Evolutionary conservation across 2,888 invertebrate species (phyloP), one percentile per base, ranked within the genome.

Genomic region (Lasioglossum figueresi): DNA sequence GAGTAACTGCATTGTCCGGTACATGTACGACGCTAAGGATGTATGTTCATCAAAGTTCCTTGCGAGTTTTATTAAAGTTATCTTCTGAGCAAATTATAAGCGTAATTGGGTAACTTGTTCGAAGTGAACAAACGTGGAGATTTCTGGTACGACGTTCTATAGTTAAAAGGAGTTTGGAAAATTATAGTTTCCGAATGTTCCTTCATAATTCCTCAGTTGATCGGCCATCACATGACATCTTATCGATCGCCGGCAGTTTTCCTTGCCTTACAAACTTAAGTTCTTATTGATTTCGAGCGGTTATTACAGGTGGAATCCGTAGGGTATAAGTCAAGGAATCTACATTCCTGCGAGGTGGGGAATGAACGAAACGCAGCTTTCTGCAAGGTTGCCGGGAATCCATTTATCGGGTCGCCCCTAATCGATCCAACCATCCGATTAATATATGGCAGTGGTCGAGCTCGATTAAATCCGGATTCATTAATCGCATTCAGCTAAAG

Each of bases 211-310:
- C 45, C 70, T n/a, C 19, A 31, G 56, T 71, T 71, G 14, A 77
- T 83, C 76, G 78, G n/a, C 16, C 45, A 27, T n/a, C 37, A 31
- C 45, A 66, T 78, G 80, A 80, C 83, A 71, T 75, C 56, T 40
- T 90, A 91, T 90, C 85, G 91, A 91, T 71, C 88, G 85, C 48
- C 48, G 56, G 82, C 85, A 84, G 85, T 87, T 92, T 88, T 85
- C 85, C 82, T 81, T 80, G 84, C 79, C 88, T 92, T 86, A 91
- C 89, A 79, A 92, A 93, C 92, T 92, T 84, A 90, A 87, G 83
- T 85, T 63, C 75, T 31, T 91, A 93, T 93, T 88, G 93, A 93
- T 93, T 91, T 43, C 40, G 77, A 79, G 66, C 81, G 87, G 88
- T 91, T 88, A 79, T 92, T 91, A 89, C 86, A 85, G 88, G 86